These are phyloP conservation scores for Apostichopus leukothele DNA, from an alignment of 53 echinoderm and acorn worm genomes.

Conservation along the genomic window DNA sequence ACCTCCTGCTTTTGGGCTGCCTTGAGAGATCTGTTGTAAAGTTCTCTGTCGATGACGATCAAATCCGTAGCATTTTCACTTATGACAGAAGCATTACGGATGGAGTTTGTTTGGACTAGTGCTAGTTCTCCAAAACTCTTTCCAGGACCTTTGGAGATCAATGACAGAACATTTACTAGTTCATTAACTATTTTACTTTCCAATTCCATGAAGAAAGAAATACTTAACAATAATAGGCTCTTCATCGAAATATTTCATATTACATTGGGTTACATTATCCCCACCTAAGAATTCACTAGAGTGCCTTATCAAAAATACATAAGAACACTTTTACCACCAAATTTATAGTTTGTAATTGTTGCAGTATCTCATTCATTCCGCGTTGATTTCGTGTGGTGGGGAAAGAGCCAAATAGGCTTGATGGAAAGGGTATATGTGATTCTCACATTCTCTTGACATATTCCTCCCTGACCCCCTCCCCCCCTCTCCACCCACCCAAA, in stretches of 20 bases:
- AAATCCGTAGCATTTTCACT: constrained; percentile 76
- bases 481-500: no score
- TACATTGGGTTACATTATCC: background rate
- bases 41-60: constrained; percentile 85
- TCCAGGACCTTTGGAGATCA: constrained; percentile 65
- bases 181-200: background rate
- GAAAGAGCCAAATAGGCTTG: no score
- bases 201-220: background rate
- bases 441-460: no score
- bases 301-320: no score
- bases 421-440: no score
- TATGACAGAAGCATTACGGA: constrained; percentile 85
- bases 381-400: no score
- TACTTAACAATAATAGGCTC: background rate
- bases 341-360: no score
- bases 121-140: constrained; percentile 97
- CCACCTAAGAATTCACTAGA: no score
- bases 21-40: constrained; percentile 91
- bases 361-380: no score
- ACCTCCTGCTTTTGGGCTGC: constrained; percentile 94
- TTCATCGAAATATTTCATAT: no score
- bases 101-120: constrained; percentile 76
- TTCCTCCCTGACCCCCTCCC: no score
- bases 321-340: no score
- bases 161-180: background rate